Conservation (phyloP, 2,113 vertebrate species). For the Meles meles region DNA sequence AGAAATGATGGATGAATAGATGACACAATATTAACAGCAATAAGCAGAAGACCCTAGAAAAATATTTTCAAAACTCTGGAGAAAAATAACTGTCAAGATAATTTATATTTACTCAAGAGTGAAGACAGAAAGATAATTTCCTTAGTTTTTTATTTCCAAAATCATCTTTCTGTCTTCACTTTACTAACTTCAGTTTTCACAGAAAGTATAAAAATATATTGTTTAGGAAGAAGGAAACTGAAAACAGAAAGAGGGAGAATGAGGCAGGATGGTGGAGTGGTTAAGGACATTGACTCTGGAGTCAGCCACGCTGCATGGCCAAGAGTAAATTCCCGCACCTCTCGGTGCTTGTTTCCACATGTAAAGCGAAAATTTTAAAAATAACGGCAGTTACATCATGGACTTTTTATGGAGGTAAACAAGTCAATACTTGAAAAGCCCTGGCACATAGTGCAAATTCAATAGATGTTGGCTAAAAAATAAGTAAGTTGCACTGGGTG, state of each 20-base stretch:
- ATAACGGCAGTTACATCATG: background rate
- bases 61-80: background rate
- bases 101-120: background rate
- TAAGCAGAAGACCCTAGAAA: background rate
- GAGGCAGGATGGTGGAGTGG: background rate
- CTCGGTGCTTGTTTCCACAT: background rate
- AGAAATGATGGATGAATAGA: background rate
- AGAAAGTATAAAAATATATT: background rate
- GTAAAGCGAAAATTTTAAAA: background rate
- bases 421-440: background rate
- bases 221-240: background rate
- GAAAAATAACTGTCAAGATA: conserved; percentile 20
- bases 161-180: too few relatives aligned
- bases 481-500: background rate
- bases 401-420: background rate
- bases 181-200: background rate
- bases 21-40: background rate
- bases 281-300: background rate
- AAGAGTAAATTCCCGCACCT: background rate
- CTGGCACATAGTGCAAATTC: background rate
- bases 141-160: too few relatives aligned
- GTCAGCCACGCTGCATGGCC: background rate
- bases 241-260: background rate
- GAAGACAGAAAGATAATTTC: background rate
- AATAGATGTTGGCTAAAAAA: background rate